Evolutionary conservation across 2,888 invertebrate species (phyloP), one percentile per base, ranked within the genome.

Genomic region (Rhaphigaster nebulosa): DNA sequence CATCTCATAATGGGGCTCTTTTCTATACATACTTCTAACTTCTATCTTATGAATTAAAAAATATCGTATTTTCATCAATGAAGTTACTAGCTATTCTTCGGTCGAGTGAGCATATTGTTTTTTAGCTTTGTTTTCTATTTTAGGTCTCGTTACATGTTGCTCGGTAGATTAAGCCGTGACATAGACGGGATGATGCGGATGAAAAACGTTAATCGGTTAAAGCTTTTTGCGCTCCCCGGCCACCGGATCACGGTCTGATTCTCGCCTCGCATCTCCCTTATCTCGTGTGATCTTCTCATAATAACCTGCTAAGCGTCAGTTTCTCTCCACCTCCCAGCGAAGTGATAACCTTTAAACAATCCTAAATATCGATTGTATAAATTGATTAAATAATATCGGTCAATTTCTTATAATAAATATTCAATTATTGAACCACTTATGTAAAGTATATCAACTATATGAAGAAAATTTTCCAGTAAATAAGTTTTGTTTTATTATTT

Each of bases 91-190:
- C 15, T n/a, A 76, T 6, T 76, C 34, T 76, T 70, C 70, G 38
- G 70, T 38, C 20, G 18, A 76, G 70, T 76, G 70, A 38, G 10
- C 34, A 38, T 76, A 76, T 76, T 76, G 70, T 76, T 76, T 38
- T 76, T 76, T 76, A 20, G 70, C 34, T 15, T 76, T 76, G 70
- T 76, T 76, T 76, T 76, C 70, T 76, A 76, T 76, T 76, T 76
- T 76, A 76, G 34, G 8, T 38, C 70, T 76, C 70, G 70, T 76
- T 76, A 38, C 70, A 76, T 76, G 38, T 76, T 76, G 1, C 38
- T 38, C 70, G 70, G 70, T 76, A 76, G 70, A 76, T 76, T 76
- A 76, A 76, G 70, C 70, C 70, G 70, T 76, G 38, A 38, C 34
- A 23, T 76, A 76, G 70, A 10, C 70, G 70, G 70, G 70, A 76